These are phyloP conservation scores for Limnephilus auricula DNA, from an alignment of 2,888 invertebrate genomes.

Conservation along the genomic window DNA sequence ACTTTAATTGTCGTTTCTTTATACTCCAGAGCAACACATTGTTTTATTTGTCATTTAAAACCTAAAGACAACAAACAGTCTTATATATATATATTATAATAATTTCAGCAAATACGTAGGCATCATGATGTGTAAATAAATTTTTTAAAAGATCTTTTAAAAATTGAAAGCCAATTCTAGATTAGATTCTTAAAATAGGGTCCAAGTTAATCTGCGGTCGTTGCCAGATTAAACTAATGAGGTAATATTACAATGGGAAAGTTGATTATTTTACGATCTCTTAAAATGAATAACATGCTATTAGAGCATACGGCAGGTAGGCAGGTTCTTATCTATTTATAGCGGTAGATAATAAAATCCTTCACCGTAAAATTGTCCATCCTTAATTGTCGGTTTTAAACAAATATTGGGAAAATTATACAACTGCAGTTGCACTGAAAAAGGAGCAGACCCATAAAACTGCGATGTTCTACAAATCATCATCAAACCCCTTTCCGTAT, in stretches of 20 bases:
- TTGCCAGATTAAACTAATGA: not conserved
- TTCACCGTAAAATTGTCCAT: not conserved
- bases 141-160: not conserved
- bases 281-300: not conserved
- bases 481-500: slow-evolving; percentile 5
- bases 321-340: not conserved
- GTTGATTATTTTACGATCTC: not conserved
- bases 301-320: not conserved
- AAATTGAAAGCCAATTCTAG: not conserved
- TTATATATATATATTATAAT: too few relatives aligned
- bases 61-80: too few relatives aligned
- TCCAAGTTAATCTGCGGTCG: too few relatives aligned
- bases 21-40: too few relatives aligned
- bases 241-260: not conserved
- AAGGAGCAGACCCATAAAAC: not conserved
- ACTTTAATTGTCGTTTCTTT: too few relatives aligned
- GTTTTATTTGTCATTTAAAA: too few relatives aligned
- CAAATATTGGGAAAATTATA: not conserved
- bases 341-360: not conserved
- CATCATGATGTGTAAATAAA: too few relatives aligned
- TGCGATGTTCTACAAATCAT: slow-evolving; percentile 3
- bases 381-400: not conserved
- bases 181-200: too few relatives aligned
- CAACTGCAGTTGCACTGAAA: not conserved
- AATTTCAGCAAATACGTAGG: too few relatives aligned